phyloP scores from a whole-genome alignment of 2,888 invertebrate species.

The Scaptomyza cyrtandrae region DNA sequence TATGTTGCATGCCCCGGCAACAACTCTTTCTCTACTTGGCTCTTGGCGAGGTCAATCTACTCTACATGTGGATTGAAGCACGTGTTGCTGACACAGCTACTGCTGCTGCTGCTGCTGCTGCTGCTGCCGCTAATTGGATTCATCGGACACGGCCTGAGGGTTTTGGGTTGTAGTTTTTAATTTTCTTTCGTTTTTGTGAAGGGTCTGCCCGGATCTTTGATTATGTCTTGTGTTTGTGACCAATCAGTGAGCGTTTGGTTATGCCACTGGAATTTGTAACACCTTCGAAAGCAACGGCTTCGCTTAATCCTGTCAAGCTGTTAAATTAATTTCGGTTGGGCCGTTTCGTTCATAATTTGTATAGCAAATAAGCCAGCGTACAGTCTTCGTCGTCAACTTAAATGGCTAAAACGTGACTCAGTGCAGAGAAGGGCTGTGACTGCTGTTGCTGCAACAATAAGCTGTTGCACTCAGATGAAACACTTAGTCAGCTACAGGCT shows the following conservation, averaged over 20 bases:
- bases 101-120: conserved; percentile 1
- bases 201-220: conserved; percentile 39
- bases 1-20: conserved; percentile 13
- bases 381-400: conserved; percentile 15
- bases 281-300: conserved; percentile 34
- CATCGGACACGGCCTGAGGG: conserved; percentile 65
- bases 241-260: conserved; percentile 64
- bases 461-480: conserved; percentile 4
- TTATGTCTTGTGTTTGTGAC: conserved; percentile 74
- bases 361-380: conserved; percentile 43
- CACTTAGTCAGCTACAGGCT: not conserved
- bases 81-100: conserved; percentile 44
- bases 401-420: conserved; percentile 65
- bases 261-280: conserved; percentile 62
- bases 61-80: conserved; percentile 42
- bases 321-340: conserved; percentile 71
- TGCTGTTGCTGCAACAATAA: conserved; percentile 18
- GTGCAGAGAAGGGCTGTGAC: conserved; percentile 17
- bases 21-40: conserved; percentile 1
- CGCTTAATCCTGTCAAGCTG: conserved; percentile 76
- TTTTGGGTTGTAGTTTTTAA: conserved; percentile 1
- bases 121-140: conserved; percentile 63
- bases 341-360: conserved; percentile 56
- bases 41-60: conserved; percentile 54
- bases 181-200: not conserved